Evolutionary conservation across 2,888 invertebrate genomes (phyloP).

Genomic region (Eupithecia exiguata): DNA sequence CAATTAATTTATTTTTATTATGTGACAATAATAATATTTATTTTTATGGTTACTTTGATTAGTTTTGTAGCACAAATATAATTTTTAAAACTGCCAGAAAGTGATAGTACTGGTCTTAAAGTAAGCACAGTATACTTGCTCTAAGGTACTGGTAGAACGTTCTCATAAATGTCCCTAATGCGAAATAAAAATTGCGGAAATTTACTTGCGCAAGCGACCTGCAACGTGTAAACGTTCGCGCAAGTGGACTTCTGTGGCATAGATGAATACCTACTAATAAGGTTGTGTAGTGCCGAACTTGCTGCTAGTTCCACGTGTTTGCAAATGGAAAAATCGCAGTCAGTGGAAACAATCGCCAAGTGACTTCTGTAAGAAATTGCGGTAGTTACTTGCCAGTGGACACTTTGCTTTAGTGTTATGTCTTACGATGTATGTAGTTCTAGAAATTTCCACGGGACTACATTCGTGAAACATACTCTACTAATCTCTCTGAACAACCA

Average conservation of each 20-base stretch:
- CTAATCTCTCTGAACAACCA: not conserved
- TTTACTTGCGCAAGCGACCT: no score
- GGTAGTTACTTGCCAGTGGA: no score
- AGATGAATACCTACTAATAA: no score
- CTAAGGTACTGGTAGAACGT: not conserved
- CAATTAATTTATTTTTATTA: slow-evolving; percentile 32
- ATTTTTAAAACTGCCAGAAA: not conserved
- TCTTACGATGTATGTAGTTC: not conserved
- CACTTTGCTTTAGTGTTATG: not conserved
- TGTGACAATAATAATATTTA: slow-evolving; percentile 20
- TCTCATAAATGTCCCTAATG: not conserved
- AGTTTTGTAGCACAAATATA: not conserved
- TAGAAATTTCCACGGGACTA: not conserved
- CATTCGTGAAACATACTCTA: not conserved
- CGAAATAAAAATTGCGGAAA: no score
- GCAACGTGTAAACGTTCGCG: no score
- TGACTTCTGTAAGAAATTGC: no score
- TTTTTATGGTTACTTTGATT: not conserved
- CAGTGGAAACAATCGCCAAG: no score
- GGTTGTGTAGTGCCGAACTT: no score
- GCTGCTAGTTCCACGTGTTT: no score
- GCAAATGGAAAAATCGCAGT: no score
- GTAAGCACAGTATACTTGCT: not conserved
- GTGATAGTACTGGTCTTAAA: not conserved
- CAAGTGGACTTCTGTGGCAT: no score